Percentiles rank a stretch among this genome's conserved stretches.
These are phyloP conservation scores for Danio albolineatus DNA, from an alignment of 2,797 vertebrate species.

Conservation along the genomic window DNA sequence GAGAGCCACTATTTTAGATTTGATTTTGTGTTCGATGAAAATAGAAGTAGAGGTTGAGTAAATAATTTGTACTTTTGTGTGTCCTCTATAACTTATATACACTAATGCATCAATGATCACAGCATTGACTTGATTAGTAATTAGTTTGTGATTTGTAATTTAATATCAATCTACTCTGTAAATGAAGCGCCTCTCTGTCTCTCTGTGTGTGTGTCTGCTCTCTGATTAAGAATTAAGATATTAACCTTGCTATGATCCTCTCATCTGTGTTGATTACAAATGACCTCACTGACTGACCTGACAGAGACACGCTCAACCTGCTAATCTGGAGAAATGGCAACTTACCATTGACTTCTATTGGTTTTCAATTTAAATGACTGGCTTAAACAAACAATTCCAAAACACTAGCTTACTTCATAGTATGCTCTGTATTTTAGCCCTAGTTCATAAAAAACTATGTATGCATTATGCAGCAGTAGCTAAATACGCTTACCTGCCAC, in stretches of 20 bases:
- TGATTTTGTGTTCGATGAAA: no score
- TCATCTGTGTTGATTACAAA: constrained; percentile 36
- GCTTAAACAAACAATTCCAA: neutral
- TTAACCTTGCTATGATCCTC: constrained; percentile 50
- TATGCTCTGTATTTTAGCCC: neutral
- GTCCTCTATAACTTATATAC: neutral
- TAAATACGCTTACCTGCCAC: no score
- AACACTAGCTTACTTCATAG: neutral
- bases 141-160: neutral
- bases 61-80: no score
- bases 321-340: constrained; percentile 5
- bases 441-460: no score
- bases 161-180: neutral
- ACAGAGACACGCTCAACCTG: constrained; percentile 1
- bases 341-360: neutral
- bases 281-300: constrained; percentile 42
- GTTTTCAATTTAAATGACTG: neutral
- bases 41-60: no score
- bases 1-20: neutral
- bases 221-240: constrained; percentile 48
- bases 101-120: neutral
- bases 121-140: neutral
- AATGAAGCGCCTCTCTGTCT: neutral
- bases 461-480: no score
- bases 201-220: constrained; percentile 34